phyloP scores from a whole-genome alignment of 2,888 invertebrate species.

The Alentia gelatinosa region DNA sequence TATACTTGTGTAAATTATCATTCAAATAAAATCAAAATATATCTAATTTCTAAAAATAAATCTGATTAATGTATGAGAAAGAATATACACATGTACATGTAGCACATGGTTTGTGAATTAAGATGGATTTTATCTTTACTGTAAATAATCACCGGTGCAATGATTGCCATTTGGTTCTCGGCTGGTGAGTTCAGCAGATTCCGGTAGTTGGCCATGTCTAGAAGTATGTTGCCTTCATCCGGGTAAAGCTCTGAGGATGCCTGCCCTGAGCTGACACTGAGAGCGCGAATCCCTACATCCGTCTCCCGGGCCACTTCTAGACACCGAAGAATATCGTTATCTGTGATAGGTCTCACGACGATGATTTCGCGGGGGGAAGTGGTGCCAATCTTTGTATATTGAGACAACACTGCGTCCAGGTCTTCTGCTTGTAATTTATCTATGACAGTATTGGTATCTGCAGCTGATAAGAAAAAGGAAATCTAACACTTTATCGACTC shows the following conservation, averaged over 20 bases:
- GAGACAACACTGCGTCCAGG: not conserved
- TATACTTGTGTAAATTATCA: too few species aligned
- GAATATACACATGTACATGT: too few species aligned
- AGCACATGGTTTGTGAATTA: too few species aligned
- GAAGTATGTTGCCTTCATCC: not conserved
- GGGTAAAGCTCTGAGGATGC: not conserved
- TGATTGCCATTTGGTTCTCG: not conserved
- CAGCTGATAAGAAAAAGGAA: not conserved
- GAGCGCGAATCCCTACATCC: not conserved
- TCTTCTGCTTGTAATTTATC: not conserved
- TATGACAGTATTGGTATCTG: not conserved
- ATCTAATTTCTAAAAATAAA: too few species aligned
- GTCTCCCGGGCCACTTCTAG: not conserved
- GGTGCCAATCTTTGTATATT: not conserved
- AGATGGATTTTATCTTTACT: too few species aligned
- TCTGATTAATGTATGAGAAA: too few species aligned
- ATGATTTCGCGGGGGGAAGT: not conserved
- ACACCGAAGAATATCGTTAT: not conserved
- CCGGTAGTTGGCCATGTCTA: not conserved
- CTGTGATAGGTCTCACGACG: not conserved
- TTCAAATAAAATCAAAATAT: too few species aligned
- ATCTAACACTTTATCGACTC: too few species aligned
- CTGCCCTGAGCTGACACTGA: not conserved
- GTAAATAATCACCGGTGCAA: not conserved
- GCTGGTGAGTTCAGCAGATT: not conserved